Conservation (phyloP, 2,888 invertebrate genomes). For the Metopia argyrocephala region DNA sequence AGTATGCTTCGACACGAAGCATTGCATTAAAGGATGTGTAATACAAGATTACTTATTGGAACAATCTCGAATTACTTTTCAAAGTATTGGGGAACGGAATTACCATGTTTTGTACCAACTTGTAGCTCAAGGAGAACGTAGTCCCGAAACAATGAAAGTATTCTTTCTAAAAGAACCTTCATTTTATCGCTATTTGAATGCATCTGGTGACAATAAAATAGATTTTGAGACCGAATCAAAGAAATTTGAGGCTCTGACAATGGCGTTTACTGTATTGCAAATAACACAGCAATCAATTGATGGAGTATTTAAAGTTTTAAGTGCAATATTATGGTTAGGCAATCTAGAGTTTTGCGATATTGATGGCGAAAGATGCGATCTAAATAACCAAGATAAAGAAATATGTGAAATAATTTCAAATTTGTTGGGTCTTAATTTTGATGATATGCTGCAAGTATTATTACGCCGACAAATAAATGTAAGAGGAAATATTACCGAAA, state of each 20-base stretch:
- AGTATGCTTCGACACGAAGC: constrained; percentile 92
- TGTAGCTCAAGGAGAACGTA: constrained; percentile 90
- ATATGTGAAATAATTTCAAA: constrained; percentile 86
- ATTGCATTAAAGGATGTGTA: constrained; percentile 94
- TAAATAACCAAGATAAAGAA: constrained; percentile 85
- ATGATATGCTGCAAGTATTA: constrained; percentile 87
- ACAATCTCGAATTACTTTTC: constrained; percentile 93
- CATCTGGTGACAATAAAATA: constrained; percentile 85
- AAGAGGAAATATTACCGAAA: constrained; percentile 94
- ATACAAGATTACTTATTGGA: constrained; percentile 94
- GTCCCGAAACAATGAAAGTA: constrained; percentile 86
- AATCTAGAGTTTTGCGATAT: constrained; percentile 91
- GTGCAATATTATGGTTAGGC: constrained; percentile 94
- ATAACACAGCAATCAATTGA: constrained; percentile 91
- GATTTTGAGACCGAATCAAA: constrained; percentile 84
- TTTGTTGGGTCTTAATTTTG: constrained; percentile 86
- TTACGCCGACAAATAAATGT: constrained; percentile 92
- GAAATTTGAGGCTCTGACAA: constrained; percentile 89
- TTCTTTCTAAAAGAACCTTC: constrained; percentile 87
- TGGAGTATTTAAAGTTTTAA: constrained; percentile 91
- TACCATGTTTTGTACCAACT: constrained; percentile 96
- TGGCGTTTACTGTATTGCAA: constrained; percentile 93
- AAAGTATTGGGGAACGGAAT: constrained; percentile 91
- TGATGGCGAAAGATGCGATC: constrained; percentile 90
- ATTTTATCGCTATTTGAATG: constrained; percentile 90